phyloP scores from a whole-genome alignment of 2,113 vertebrate genomes.

The Hyaena hyaena region DNA sequence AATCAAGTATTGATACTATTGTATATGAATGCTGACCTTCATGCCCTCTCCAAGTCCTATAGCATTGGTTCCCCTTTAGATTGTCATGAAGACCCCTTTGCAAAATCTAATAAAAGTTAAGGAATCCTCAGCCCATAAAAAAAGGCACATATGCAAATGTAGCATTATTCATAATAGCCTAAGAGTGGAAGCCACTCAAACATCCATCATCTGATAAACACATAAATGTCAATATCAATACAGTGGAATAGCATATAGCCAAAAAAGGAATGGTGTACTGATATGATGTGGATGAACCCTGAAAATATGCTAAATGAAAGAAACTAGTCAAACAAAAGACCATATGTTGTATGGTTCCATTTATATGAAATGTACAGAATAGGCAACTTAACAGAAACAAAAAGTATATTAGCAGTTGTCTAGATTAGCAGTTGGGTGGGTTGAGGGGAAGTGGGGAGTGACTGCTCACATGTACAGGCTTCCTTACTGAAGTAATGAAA shows the following conservation, averaged over 20 bases:
- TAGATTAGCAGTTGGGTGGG: not conserved
- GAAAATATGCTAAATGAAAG: constrained; percentile 52
- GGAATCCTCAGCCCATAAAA: not conserved
- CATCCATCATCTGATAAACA: not conserved
- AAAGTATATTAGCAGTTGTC: not conserved
- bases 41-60: constrained; percentile 6
- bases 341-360: not conserved
- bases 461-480: not conserved
- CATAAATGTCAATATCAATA: not conserved
- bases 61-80: constrained; percentile 5
- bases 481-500: constrained; percentile 16
- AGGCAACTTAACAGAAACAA: not conserved
- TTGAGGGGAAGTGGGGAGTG: not conserved
- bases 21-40: constrained; percentile 38
- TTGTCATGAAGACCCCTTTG: not conserved
- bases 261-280: constrained; percentile 29
- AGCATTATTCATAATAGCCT: constrained; percentile 20
- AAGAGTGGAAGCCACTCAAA: constrained; percentile 12
- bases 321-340: not conserved
- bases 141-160: constrained; percentile 13
- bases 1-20: not conserved
- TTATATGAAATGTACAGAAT: constrained; percentile 25
- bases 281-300: not conserved
- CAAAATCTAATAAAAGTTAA: constrained; percentile 47
- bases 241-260: constrained; percentile 3